Percentiles rank a stretch among this genome's conserved stretches.
phyloP scores from a whole-genome alignment of 1,140 invertebrate species.

The Drosophila auraria region DNA sequence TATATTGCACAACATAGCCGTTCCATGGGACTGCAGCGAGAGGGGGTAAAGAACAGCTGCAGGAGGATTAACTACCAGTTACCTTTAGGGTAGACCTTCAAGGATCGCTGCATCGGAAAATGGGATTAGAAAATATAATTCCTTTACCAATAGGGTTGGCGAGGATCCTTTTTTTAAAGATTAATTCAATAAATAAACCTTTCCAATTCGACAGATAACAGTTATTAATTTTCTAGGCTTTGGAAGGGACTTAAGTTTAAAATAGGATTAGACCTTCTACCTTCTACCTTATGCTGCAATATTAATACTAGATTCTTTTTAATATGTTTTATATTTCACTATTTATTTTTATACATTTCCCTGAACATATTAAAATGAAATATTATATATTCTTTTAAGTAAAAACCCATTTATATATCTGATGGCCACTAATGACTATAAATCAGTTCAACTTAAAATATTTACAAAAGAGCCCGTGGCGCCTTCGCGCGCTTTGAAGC shows the following conservation, averaged over 20 bases:
- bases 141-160: neutral
- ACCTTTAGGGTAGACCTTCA: neutral
- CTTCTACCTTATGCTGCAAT: neutral
- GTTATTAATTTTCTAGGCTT: neutral
- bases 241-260: neutral
- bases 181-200: neutral
- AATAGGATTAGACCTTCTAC: neutral
- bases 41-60: slow-evolving; percentile 6
- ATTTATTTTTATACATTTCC: too few relatives aligned
- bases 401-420: slow-evolving; percentile 14
- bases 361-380: neutral
- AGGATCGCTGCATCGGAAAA: slow-evolving; percentile 2
- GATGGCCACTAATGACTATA: slow-evolving; percentile 26
- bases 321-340: too few relatives aligned
- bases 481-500: neutral
- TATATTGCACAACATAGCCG: slow-evolving; percentile 65
- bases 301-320: neutral
- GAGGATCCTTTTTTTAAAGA: too few relatives aligned
- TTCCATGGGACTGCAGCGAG: slow-evolving; percentile 22
- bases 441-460: slow-evolving; percentile 34
- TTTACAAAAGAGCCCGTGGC: neutral
- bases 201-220: neutral
- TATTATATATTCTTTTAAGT: neutral
- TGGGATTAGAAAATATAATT: slow-evolving; percentile 19
- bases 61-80: neutral